Evolutionary conservation across 2,888 invertebrate species (phyloP), one percentile per base, ranked within the genome.

Genomic region (Schrankia costaestrigalis): DNA sequence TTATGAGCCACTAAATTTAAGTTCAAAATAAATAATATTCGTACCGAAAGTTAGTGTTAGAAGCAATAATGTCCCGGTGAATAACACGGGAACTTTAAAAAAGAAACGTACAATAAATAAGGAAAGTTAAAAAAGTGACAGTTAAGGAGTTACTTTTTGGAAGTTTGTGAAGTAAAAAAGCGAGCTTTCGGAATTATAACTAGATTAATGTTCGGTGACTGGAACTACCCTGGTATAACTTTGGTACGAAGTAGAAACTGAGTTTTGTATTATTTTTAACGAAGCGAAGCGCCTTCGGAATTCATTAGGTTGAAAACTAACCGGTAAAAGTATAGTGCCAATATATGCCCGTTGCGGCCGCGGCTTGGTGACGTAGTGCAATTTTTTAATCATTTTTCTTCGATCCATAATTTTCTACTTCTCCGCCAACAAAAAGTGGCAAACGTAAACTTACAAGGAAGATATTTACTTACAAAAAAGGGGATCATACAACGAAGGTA

Each of bases 181-280:
- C 58, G 57, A 55, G 59, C 58, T 59, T 60, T 56, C 47, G 55
- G 61, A 72, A 77, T 75, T 77, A 78, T 80, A 81, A 82, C 77
- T 72, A 79, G 77, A 85, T 83, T 82, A 86, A 84, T 81, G 84
- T 75, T 76, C 70, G 67, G 71, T 74, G 75, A 83, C 77, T 78
- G 73, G 69, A 80, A 82, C 75, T 81, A 77, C 74, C 71, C 65
- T 54, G 62, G 63, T 59, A 58, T 64, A 78, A 83, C 73, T 83
- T 78, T 36, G 56, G 32, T 74, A 78, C 72, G 75, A 71, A 73
- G 67, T 65, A 66, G 65, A 59, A 75, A 71, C 66, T 51, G 50
- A 71, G 75, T 82, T 82, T 83, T 80, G 73, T 78, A 71, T 78
- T 84, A 78, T 84, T 86, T 84, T 81, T 78, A 77, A 75, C 67